Base-by-base conservation (phyloP, 1,140 invertebrate genomes). In the Solenopsis fugax region DNA sequence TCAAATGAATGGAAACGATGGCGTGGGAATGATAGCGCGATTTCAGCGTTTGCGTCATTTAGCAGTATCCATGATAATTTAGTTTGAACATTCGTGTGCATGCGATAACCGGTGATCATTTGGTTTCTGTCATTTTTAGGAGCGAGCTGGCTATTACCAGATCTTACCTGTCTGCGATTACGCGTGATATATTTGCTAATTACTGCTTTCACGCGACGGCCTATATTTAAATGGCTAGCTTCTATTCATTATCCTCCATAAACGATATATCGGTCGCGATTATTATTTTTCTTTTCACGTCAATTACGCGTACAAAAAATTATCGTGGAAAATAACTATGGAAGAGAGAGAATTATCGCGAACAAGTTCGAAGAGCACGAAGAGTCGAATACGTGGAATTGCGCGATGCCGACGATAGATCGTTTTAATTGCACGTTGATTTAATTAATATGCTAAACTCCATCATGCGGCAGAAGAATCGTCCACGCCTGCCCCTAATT, bases 1-100 rank as follows among this genome's bases (percentile, higher is more conserved):
- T 69, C 21, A 69, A 50, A 69, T 50, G 45, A 48, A 69, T 69
- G 2, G 41, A 16, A 69, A 69, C 21, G 12, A 45, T 71, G 21
- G 37, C 48, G 18, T 29, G 29, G 16, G 41, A 41, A 69, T 69
- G 48, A 81, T 41, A 60, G 21, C 24, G 48, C 41, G 18, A 41
- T 54, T 67, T 80, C 9, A 45, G 6, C 24, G 21, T 72, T 81
- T 81, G 52, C 78, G 21, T 72, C 52, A 81, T 34, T 71, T 72
- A 13, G 16, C 18, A 34, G 50, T 29, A 37, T 16, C 7, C n/a
- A 34, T 21, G 41, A 72, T 58, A 58, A 82, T 48, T 58, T 12
- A 4, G 18, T 67, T 80, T 54, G 16, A 80, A 52, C 1, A 18
- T 21, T 67, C 24, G n/a, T 29, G 5, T 13, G 29, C 29, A 2